Evolutionary conservation across 1,140 invertebrate species (phyloP).

Genomic region (Euwallacea similis): DNA sequence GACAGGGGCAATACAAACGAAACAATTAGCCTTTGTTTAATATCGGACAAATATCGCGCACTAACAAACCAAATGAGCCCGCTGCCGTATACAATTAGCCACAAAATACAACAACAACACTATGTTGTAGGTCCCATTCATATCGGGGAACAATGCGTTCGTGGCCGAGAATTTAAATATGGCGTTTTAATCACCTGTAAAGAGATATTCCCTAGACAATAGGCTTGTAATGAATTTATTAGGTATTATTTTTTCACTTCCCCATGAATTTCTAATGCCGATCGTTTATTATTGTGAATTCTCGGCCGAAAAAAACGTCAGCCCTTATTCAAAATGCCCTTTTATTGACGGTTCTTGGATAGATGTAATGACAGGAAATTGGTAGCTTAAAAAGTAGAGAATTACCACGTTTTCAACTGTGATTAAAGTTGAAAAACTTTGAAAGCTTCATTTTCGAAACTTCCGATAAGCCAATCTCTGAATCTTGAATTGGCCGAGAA

Average conservation of each 20-base stretch:
- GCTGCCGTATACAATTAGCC: conserved; percentile 38
- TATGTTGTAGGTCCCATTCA: conserved; percentile 33
- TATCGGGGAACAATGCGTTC: conserved; percentile 30
- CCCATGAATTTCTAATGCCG: conserved; percentile 25
- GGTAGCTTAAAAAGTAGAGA: no score
- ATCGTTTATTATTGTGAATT: background rate
- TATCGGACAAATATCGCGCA: conserved; percentile 34
- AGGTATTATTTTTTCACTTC: conserved; percentile 33
- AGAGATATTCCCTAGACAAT: conserved; percentile 35
- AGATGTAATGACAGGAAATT: no score
- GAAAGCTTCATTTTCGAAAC: no score
- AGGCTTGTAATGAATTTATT: conserved; percentile 37
- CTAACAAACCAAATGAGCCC: conserved; percentile 22
- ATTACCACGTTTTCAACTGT: no score
- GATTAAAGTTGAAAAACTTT: no score
- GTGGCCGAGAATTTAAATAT: conserved; percentile 31
- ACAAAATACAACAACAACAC: conserved; percentile 25
- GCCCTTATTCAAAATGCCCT: no score
- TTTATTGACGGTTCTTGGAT: no score
- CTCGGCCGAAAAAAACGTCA: background rate
- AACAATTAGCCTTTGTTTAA: conserved; percentile 37
- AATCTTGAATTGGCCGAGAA: no score
- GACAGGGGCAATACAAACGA: conserved; percentile 20
- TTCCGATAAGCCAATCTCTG: no score
- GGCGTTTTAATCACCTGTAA: conserved; percentile 31